These are phyloP conservation scores for Tyria jacobaeae DNA, from an alignment of 2,888 invertebrate species.

Conservation along the genomic window DNA sequence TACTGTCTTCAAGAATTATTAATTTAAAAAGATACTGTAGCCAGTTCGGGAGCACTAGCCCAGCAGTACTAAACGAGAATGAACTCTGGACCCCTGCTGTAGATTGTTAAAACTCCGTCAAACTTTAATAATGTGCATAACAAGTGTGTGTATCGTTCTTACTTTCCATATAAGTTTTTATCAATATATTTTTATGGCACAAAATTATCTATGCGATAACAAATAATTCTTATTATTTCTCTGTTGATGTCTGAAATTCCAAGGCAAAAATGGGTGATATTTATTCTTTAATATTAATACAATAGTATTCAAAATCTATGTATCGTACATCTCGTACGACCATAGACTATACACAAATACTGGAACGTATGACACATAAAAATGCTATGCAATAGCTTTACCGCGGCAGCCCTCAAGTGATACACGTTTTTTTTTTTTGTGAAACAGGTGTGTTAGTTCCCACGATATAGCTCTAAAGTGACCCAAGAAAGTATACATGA, in stretches of 20 bases:
- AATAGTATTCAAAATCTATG: too few species aligned
- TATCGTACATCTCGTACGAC: too few species aligned
- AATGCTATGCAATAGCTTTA: too few species aligned
- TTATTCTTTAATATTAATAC: too few species aligned
- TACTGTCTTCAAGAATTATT: background rate
- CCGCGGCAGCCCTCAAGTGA: too few species aligned
- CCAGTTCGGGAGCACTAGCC: background rate
- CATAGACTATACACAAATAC: too few species aligned
- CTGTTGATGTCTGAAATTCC: background rate
- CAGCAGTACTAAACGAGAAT: background rate
- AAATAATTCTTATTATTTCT: background rate
- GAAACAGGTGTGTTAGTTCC: too few species aligned
- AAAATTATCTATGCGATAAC: background rate
- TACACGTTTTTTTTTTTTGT: too few species aligned
- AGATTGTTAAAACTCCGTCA: background rate
- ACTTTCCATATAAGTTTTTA: background rate
- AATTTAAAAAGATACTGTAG: conserved; percentile 29
- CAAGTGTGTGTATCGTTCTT: background rate
- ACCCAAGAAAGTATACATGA: too few species aligned
- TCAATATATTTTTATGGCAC: background rate
- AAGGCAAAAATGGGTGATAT: too few species aligned
- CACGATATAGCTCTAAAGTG: too few species aligned
- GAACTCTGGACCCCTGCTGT: background rate
- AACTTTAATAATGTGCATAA: background rate
- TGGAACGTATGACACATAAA: too few species aligned